Evolutionary conservation across 2,113 vertebrate genomes (phyloP), one percentile per base, ranked within the genome.

Genomic region (Pyrgilauda ruficollis): DNA sequence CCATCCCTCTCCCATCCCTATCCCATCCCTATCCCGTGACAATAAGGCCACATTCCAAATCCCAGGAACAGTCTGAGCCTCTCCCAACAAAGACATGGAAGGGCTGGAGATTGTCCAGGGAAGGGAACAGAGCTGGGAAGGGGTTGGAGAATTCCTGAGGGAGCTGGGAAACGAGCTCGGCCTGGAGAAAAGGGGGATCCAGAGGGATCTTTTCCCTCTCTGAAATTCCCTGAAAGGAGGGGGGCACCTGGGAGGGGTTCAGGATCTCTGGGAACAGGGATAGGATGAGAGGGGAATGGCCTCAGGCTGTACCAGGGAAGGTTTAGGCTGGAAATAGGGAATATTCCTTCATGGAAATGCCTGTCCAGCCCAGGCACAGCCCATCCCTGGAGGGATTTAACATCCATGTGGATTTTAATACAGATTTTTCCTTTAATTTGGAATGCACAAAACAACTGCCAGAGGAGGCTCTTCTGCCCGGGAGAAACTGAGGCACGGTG

Each of bases 251-350:
- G 41, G 41, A 43, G 15, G 52, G 4, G 8, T 10, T 13, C 2
- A 15, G 7, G 26, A 37, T 10, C 43, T 37, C 26, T 0, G 6
- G 72, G 20, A 76, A 11, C 12, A 49, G 27, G n/a, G n/a, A 31
- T 1, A 39, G 44, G 44, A 37, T 5, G n/a, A 39, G 21, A 31
- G 27, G 20, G 43, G 13, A 75, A 47, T 0, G 0, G 55, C 43
- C 43, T 37, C 55, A 47, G 28, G n/a, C 33, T 46, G n/a, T 13
- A 20, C 11, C 73, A 23, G 9, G 43, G 55, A 18, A 2, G 11
- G 43, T 37, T 31, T 19, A 11, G 44, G n/a, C 27, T 33, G 74
- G 74, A 62, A 77, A 77, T 21, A 6, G 58, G 59, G 58, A 63
- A 77, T 21, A n/a, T 77, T 63, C 46, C 23, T 41, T 6, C 59